Base-by-base conservation (phyloP, 2,888 invertebrate genomes). In the Drosophila monieri region DNA sequence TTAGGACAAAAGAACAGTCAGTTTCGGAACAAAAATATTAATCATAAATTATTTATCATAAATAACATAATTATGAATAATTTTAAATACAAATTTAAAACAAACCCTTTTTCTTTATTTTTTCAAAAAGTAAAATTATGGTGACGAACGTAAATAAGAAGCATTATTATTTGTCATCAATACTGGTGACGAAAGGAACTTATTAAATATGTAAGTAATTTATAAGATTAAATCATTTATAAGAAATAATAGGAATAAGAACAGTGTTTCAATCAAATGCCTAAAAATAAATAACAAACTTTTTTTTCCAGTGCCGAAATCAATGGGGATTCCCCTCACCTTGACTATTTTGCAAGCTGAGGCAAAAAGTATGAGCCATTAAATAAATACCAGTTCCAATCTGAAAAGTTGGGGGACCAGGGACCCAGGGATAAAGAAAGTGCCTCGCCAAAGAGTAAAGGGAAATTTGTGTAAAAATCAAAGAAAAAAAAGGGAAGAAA, bases 341-440 rank as follows among this genome's bases (percentile, higher is more conserved):
- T 6, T n/a, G n/a, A n/a, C 6, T n/a, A 35, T n/a, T n/a, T 35
- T 35, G 10, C 43, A 5, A 21, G 51, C 62, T 53, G 70, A 58
- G 64, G 55, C 78, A 67, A 71, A 71, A 77, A 74, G 74, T 71
- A 61, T 61, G 64, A 55, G 58, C 57, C 72, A 73, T 78, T 76
- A 69, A 75, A 77, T 78, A 78, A 78, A 78, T 77, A 74, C 65
- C 53, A 62, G 61, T 18, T 47, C 35, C 65, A 62, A 65, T 64
- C 64, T n/a, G 57, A 6, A 58, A 52, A 39, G 56, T 10, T 10
- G 18, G 8, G 9, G 6, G 14, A 10, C 15, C 3, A 41, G n/a
- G 56, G 18, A 10, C 5, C 43, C 18, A 27, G n/a, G 25, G 59
- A 44, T 15, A 21, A 25, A 39, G 18, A 10, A 21, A 46, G 21